Evolutionary conservation across 2,888 invertebrate species (phyloP).

Genomic region (Coenonympha glycerion): DNA sequence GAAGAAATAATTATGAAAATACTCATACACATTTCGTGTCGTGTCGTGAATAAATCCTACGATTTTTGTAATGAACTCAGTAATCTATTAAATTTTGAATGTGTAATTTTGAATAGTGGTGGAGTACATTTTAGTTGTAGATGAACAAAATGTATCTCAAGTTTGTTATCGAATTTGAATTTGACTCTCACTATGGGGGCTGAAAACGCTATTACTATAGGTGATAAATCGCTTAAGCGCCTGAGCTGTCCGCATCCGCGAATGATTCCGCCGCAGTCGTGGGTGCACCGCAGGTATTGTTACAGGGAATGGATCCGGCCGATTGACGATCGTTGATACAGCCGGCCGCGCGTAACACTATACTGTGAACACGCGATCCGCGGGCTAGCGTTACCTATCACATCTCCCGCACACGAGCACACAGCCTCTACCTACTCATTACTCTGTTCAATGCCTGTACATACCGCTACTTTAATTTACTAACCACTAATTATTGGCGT

Average conservation of each 20-base stretch:
- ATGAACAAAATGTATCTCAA: too few relatives aligned
- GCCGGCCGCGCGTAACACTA: conserved; percentile 70
- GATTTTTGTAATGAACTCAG: too few relatives aligned
- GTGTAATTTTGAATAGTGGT: too few relatives aligned
- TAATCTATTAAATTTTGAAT: too few relatives aligned
- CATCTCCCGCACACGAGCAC: conserved; percentile 41
- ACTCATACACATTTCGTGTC: too few relatives aligned
- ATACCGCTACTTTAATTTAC: neutral
- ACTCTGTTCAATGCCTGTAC: conserved; percentile 16
- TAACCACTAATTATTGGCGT: too few relatives aligned
- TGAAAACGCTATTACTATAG: too few relatives aligned
- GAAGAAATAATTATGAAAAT: too few relatives aligned
- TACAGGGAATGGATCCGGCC: conserved; percentile 72
- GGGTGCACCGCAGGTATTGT: conserved; percentile 63
- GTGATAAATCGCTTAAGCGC: neutral
- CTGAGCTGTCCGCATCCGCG: conserved; percentile 12
- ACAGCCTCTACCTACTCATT: conserved; percentile 30
- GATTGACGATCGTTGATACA: conserved; percentile 75
- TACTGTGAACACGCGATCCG: conserved; percentile 67
- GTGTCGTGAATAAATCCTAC: too few relatives aligned
- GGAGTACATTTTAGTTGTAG: too few relatives aligned
- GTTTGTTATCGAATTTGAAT: too few relatives aligned
- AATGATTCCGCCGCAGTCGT: conserved; percentile 29
- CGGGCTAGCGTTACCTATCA: conserved; percentile 71
- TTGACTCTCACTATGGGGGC: too few relatives aligned